Percentiles rank a stretch among this genome's conserved stretches.
phyloP scores from a whole-genome alignment of 2,888 invertebrate species.

The Athrips mouffetella region DNA sequence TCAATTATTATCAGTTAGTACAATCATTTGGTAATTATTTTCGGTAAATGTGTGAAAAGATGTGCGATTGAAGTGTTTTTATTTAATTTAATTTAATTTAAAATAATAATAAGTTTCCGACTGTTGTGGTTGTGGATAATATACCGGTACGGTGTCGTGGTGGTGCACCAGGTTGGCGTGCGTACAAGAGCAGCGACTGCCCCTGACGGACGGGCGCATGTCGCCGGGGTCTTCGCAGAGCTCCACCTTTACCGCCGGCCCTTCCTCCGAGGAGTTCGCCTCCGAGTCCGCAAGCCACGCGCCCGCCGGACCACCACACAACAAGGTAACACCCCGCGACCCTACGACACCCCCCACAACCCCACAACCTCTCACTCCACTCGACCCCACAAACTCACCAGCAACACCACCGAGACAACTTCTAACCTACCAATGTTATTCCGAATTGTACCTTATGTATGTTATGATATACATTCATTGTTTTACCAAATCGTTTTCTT shows the following conservation, averaged over 20 bases:
- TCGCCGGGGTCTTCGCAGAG: slow-evolving; percentile 78
- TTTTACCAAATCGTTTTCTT: slow-evolving; percentile 37
- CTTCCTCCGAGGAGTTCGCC: slow-evolving; percentile 69
- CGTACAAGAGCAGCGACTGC: slow-evolving; percentile 95
- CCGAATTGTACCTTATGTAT: too few species aligned
- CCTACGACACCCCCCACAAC: not conserved
- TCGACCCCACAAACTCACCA: too few species aligned
- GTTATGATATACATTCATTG: too few species aligned
- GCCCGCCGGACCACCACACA: slow-evolving; percentile 69
- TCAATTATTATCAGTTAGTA: not conserved
- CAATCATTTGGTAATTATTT: not conserved
- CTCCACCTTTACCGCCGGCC: slow-evolving; percentile 62
- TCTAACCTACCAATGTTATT: too few species aligned
- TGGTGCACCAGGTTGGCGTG: slow-evolving; percentile 88
- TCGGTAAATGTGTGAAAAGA: too few species aligned
- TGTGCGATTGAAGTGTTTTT: too few species aligned
- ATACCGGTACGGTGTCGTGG: not conserved
- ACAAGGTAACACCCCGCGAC: slow-evolving; percentile 80
- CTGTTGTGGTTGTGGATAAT: not conserved
- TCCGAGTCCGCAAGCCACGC: slow-evolving; percentile 75
- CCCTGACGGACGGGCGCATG: slow-evolving; percentile 79
- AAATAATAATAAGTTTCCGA: too few species aligned
- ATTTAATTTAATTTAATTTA: too few species aligned
- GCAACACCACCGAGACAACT: too few species aligned
- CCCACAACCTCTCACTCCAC: not conserved